These are phyloP conservation scores for Anthonomus grandis DNA, from an alignment of 1,140 invertebrate genomes.

Conservation along the genomic window DNA sequence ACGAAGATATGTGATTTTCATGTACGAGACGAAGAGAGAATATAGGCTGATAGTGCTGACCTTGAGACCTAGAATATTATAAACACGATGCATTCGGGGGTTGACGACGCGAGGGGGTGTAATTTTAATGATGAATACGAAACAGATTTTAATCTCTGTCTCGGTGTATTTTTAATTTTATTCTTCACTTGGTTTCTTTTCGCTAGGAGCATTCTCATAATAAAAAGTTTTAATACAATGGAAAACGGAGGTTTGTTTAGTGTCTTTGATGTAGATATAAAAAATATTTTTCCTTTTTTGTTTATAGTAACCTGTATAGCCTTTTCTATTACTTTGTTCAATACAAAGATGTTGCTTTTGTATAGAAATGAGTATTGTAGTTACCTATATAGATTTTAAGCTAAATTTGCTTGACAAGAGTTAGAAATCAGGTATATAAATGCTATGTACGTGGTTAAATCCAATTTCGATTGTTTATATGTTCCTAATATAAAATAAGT, in stretches of 20 bases:
- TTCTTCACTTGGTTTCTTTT: slow-evolving; percentile 16
- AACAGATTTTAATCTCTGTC: slow-evolving; percentile 22
- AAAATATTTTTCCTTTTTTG: too few relatives aligned
- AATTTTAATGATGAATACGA: slow-evolving; percentile 24
- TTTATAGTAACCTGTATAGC: too few relatives aligned
- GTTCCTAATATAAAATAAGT: too few relatives aligned
- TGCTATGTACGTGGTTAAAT: too few relatives aligned
- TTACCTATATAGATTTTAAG: too few relatives aligned
- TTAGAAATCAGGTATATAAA: too few relatives aligned
- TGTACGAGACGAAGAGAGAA: slow-evolving; percentile 5
- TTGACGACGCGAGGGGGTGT: slow-evolving; percentile 23
- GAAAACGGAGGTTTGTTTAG: slow-evolving; percentile 5
- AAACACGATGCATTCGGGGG: slow-evolving; percentile 3
- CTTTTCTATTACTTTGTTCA: too few relatives aligned
- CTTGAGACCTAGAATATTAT: slow-evolving; percentile 21
- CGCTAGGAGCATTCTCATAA: neutral
- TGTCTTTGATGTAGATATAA: too few relatives aligned
- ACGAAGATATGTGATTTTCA: neutral
- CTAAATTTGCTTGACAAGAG: too few relatives aligned
- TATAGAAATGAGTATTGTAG: too few relatives aligned
- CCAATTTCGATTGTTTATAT: too few relatives aligned
- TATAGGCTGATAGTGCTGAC: slow-evolving; percentile 10
- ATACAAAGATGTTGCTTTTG: too few relatives aligned
- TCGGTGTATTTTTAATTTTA: slow-evolving; percentile 15
- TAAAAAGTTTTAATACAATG: slow-evolving; percentile 12